Base-by-base conservation (phyloP, 2,888 invertebrate species). In the Cephus sareptanus region DNA sequence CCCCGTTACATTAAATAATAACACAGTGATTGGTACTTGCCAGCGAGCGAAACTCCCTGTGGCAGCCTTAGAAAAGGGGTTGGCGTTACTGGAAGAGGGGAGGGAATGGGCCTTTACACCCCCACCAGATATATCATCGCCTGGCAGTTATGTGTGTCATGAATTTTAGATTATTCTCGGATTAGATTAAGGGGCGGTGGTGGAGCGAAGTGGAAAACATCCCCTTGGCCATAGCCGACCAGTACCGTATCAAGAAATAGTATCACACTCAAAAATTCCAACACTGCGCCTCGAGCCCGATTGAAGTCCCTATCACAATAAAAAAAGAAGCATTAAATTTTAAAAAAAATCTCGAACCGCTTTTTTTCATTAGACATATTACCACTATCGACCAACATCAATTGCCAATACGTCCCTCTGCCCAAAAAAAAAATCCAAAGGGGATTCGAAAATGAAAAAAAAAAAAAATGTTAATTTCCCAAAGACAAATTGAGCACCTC, bases 81-180 rank as follows among this genome's bases (percentile, higher is more conserved):
- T 70, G 34, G 70, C 31, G 73, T 34, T 15, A 34, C 70, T 40
- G 75, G 76, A 74, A 71, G 71, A 35, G 73, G 76, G 73, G 77
- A 80, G 73, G 68, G 73, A 68, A 75, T 76, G 80, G 82, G 83
- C 85, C 82, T 83, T 83, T 85, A 84, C 82, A 85, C 85, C 87
- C 87, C 89, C 84, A 83, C 87, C 88, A 89, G 88, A 90, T 90
- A 90, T 90, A 90, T 90, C 90, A 90, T 90, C 90, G 90, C 89
- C 89, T 90, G 90, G 90, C 90, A 90, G 90, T 90, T 90, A 90
- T 90, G 90, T 90, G 89, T 90, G 89, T 88, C 90, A 90, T 90
- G 90, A 90, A 90, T 90, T 90, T 90, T 90, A 89, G 89, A 90
- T 90, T 90, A 90, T 90, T 87, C 89, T 88, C 83, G 89, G 90